Evolutionary conservation across 2,888 invertebrate species (phyloP).

Genomic region (Tetramorium bicarinatum): DNA sequence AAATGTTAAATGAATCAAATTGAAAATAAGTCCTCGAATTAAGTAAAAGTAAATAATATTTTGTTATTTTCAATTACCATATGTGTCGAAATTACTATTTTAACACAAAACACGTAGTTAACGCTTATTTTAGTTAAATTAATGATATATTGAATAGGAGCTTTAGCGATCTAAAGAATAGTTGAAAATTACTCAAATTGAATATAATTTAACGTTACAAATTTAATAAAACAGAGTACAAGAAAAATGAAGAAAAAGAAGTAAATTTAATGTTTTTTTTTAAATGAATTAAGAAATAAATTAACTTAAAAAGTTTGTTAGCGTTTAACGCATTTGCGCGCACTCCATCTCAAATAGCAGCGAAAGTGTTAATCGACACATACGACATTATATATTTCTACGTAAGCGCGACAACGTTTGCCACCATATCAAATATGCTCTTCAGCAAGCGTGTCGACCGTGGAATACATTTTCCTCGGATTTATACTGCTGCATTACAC

Average conservation of each 20-base stretch:
- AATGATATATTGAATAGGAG: too few species aligned
- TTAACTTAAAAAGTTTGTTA: background rate
- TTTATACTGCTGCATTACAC: conserved; percentile 35
- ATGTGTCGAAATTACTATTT: too few species aligned
- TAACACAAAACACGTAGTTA: too few species aligned
- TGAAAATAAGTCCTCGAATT: too few species aligned
- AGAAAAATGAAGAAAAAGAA: background rate
- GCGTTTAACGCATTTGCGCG: background rate
- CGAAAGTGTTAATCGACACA: conserved; percentile 13
- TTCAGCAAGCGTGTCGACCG: conserved; percentile 44
- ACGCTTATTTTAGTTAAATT: too few species aligned
- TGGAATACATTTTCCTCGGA: conserved; percentile 43
- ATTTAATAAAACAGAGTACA: too few species aligned
- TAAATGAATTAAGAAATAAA: background rate
- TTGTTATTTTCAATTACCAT: too few species aligned
- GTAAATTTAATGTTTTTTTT: background rate
- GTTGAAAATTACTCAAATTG: too few species aligned
- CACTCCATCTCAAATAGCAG: background rate
- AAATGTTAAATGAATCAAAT: too few species aligned
- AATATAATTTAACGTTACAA: too few species aligned
- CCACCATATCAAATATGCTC: conserved; percentile 36
- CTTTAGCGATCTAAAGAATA: too few species aligned
- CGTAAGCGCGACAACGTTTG: conserved; percentile 15
- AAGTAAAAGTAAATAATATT: too few species aligned
- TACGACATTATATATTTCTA: background rate